Percentiles rank a stretch among this genome's conserved stretches.
These are phyloP conservation scores for Sebastes melanostomus DNA, from an alignment of 2,797 vertebrate genomes.

Conservation along the genomic window DNA sequence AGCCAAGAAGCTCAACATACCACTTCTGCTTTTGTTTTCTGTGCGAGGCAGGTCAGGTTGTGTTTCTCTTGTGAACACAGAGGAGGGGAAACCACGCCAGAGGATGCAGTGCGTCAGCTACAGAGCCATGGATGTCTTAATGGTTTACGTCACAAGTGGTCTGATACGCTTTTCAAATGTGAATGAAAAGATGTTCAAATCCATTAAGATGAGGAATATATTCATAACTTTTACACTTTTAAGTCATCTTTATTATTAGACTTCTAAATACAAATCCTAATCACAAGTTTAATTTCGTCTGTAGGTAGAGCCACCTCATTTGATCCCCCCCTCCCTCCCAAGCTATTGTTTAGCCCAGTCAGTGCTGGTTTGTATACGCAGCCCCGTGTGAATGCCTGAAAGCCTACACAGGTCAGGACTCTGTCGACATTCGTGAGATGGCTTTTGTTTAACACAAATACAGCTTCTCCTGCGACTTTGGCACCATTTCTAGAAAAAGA, in stretches of 20 bases:
- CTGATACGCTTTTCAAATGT: not conserved
- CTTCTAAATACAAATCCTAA: not conserved
- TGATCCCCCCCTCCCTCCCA: not conserved
- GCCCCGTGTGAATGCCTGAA: constrained; percentile 61
- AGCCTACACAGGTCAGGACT: constrained; percentile 71
- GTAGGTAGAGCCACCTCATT: constrained; percentile 23
- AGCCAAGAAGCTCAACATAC: constrained; percentile 46
- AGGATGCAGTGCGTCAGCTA: not conserved
- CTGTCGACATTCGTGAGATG: constrained; percentile 48
- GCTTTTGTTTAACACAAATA: constrained; percentile 69
- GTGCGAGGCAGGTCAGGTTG: constrained; percentile 37
- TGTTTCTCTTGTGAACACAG: constrained; percentile 16
- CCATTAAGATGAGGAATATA: not conserved
- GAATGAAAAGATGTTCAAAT: not conserved
- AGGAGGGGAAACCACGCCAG: not conserved
- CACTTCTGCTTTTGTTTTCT: constrained; percentile 52
- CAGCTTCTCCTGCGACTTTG: constrained; percentile 57
- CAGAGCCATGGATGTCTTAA: not conserved
- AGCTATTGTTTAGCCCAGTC: constrained; percentile 43
- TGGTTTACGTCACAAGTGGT: not conserved
- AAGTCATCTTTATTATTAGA: not conserved
- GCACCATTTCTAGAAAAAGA: constrained; percentile 39
- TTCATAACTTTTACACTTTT: not conserved
- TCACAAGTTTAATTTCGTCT: not conserved
- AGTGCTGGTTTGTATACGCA: constrained; percentile 28